Evolutionary conservation across 2,888 invertebrate genomes (phyloP), one percentile per base, ranked within the genome.

Genomic region (Lithosia quadra): DNA sequence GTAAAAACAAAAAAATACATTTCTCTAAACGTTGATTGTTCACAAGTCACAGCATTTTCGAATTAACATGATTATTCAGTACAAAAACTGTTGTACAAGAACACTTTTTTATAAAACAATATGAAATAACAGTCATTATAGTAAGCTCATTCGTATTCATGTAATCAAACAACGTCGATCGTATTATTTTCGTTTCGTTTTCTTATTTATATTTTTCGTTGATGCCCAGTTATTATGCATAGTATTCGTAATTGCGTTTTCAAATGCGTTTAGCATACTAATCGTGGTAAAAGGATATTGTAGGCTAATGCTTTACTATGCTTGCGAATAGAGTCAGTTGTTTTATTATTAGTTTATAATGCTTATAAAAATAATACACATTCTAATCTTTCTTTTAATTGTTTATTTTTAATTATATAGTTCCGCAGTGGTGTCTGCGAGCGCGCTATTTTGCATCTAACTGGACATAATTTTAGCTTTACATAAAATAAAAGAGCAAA

Each of bases 151-250:
- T 88, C 65, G 72, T 85, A 88, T 87, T 84, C 86, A 86, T 78
- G 79, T 79, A 86, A 88, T 79, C 75, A 75, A 76, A 81, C 63
- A 81, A 75, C 78, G 68, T 73, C 76, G 71, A 76, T 73, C 69
- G 63, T 67, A 56, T 63, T 67, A 67, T 64, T 74, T 72, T 71
- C 77, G 78, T 71, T 69, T 66, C 53, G 33, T 36, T 67, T 71
- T 64, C 21, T 64, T 73, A 73, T 84, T 85, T 80, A 73, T 72
- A 78, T 79, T 79, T 85, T 83, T 79, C 78, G 79, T 78, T 71
- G 76, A 77, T 76, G 85, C 82, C 83, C 79, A 70, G 82, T 86
- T 83, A 89, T 89, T 89, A 88, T 76, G 79, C 68, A 82, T 84
- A 82, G 83, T 86, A 84, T 75, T 69, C 72, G 65, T 87, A 87